These are phyloP conservation scores for Heterotilapia buettikoferi DNA, from an alignment of 2,113 vertebrate genomes.

Conservation along the genomic window DNA sequence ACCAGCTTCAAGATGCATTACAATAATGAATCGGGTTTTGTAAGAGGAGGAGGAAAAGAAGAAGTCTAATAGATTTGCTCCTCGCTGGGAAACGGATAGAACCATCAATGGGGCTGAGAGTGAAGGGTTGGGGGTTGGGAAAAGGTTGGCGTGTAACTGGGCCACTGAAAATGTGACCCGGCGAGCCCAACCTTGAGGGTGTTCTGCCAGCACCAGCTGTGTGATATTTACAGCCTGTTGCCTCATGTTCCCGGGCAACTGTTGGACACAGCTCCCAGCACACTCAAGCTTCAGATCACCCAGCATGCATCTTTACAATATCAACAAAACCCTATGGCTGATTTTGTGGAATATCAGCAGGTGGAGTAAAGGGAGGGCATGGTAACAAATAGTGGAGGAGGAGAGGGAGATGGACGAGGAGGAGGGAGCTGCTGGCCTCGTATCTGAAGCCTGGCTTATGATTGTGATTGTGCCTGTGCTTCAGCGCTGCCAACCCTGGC, in stretches of 20 bases:
- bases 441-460: conserved; percentile 29
- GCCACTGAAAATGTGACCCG: conserved; percentile 41
- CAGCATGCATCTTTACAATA: background rate
- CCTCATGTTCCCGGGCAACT: conserved; percentile 62
- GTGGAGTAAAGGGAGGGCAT: conserved; percentile 1
- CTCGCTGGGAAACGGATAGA: background rate
- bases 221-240: conserved; percentile 74
- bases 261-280: conserved; percentile 35
- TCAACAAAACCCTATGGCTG: conserved; percentile 18
- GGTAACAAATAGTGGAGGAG: background rate
- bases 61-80: background rate
- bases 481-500: conserved; percentile 40
- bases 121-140: background rate
- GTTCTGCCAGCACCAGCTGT: conserved; percentile 72
- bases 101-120: background rate
- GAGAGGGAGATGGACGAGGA: background rate
- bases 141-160: conserved; percentile 3
- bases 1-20: background rate
- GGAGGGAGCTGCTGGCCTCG: conserved; percentile 12
- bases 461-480: conserved; percentile 33
- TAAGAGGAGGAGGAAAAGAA: background rate
- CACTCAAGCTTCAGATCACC: conserved; percentile 3
- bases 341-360: background rate
- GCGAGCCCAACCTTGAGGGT: conserved; percentile 67
- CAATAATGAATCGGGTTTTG: background rate